Conservation (phyloP, 2,888 invertebrate species). For the Lapara coniferarum region DNA sequence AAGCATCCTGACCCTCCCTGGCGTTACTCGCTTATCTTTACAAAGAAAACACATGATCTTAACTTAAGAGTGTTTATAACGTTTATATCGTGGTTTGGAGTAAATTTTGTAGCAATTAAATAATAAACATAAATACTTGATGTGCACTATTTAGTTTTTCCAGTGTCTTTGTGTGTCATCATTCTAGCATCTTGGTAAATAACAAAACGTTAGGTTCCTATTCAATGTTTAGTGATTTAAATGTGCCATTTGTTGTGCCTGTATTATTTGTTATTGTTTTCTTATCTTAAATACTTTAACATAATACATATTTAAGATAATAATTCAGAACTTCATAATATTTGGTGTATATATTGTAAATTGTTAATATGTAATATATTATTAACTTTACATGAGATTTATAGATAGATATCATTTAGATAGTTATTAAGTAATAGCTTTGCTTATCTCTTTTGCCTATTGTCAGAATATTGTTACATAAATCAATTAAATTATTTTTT, state of each 20-base stretch:
- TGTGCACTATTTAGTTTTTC: neutral
- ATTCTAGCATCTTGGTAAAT: neutral
- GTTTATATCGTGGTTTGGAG: neutral
- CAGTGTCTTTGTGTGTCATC: neutral
- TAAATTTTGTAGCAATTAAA: neutral
- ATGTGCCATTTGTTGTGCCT: neutral
- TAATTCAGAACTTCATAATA: neutral
- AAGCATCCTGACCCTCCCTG: conserved; percentile 51
- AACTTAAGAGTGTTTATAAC: neutral
- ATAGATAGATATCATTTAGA: neutral
- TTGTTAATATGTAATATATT: neutral
- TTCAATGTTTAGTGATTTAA: neutral
- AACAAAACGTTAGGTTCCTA: too few species aligned
- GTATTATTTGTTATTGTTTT: conserved; percentile 17
- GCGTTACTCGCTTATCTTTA: conserved; percentile 62
- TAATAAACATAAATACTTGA: neutral
- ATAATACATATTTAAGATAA: neutral
- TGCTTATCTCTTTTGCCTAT: too few species aligned
- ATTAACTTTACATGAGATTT: neutral
- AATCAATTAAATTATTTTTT: too few species aligned
- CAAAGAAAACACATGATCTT: conserved; percentile 45
- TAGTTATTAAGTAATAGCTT: neutral
- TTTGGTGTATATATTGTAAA: neutral
- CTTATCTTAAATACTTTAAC: neutral
- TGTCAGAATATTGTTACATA: too few species aligned